Base-by-base conservation (phyloP, 2,113 vertebrate genomes). In the Tenebrosternarchus preto region DNA sequence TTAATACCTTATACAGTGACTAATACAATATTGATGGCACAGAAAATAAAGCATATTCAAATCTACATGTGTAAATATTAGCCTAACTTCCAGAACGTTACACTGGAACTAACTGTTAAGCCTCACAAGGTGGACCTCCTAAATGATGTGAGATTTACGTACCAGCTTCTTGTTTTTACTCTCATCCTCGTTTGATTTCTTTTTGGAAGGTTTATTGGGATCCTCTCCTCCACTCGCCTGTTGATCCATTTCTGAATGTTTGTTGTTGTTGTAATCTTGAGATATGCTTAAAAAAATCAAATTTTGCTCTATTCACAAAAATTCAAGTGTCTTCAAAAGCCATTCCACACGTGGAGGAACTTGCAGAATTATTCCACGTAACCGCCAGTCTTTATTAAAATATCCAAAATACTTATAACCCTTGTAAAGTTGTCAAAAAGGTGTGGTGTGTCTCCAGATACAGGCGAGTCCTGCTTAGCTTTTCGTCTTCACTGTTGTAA, bases 91-190 rank as follows among this genome's bases (percentile, higher is more conserved):
- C 36, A 24, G 1, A 16, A 33, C 17, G n/a, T 36, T 73, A 57
- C 19, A 73, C 31, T 56, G 1, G 4, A 74, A 57, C 55, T 33
- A 56, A 33, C 29, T 22, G 71, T 63, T 29, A 63, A 24, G 15
- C 29, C 16, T 6, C 19, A 76, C 57, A 60, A 2, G 36, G n/a
- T 27, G 24, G 1, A 36, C n/a, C 36, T 11, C 4, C 17, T 12
- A 39, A 57, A 43, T 4, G 7, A 33, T 3, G 19, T 2, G 50
- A 59, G 7, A 39, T 76, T 83, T 57, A 92, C 93, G 29, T 88
- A 94, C 93, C 93, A 93, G 91, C 80, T 94, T 94, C 84, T 94
- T 94, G 89, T 94, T 94, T 90, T 92, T 94, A 75, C 90, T 89
- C 64, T 94, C 93, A 70, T 94, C 93, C 56, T 94, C 93, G 19